phyloP scores from a whole-genome alignment of 2,113 vertebrate species.

The Ictalurus punctatus region DNA sequence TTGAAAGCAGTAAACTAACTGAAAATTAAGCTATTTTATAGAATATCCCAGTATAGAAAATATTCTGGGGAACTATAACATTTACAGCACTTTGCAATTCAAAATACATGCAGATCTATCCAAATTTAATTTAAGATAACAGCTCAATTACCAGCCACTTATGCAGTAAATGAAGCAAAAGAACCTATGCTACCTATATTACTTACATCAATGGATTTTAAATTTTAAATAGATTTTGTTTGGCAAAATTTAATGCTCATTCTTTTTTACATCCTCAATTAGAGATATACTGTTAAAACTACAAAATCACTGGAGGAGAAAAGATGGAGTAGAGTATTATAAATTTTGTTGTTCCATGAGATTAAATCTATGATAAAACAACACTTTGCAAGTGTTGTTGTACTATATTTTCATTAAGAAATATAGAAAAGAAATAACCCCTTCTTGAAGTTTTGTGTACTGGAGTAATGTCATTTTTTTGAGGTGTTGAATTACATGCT shows the following conservation, averaged over 20 bases:
- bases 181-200: too few relatives aligned
- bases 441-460: neutral
- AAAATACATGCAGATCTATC: neutral
- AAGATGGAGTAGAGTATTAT: neutral
- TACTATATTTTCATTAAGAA: neutral
- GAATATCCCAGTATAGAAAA: neutral
- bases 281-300: neutral
- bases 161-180: too few relatives aligned
- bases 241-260: neutral
- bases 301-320: neutral
- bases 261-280: neutral
- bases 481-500: neutral
- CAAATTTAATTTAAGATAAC: neutral
- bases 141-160: neutral
- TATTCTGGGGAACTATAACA: neutral
- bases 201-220: neutral
- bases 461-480: neutral
- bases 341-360: neutral
- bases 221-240: neutral
- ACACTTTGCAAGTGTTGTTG: neutral
- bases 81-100: neutral
- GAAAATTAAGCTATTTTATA: neutral
- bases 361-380: neutral
- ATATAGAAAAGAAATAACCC: too few relatives aligned
- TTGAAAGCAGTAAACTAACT: neutral